Evolutionary conservation across 2,888 invertebrate species (phyloP).

Genomic region (Scaptomyza parva): DNA sequence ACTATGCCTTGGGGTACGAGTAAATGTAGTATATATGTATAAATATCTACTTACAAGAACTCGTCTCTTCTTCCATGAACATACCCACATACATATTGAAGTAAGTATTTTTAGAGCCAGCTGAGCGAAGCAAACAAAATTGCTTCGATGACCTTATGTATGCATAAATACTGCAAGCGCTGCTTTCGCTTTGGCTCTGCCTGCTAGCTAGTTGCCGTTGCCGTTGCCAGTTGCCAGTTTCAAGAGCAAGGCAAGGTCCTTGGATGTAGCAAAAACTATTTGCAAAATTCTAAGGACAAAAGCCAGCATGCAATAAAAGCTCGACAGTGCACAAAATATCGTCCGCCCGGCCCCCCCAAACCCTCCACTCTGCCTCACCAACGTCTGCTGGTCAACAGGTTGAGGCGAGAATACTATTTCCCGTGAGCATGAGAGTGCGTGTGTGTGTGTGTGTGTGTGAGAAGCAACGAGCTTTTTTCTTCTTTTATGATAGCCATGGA

Average conservation of each 20-base stretch:
- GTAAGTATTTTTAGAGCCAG: conserved; percentile 63
- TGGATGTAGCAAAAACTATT: conserved; percentile 57
- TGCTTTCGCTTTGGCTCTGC: conserved; percentile 44
- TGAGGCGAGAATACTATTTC: conserved; percentile 36
- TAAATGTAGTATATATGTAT: conserved; percentile 6
- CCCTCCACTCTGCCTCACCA: not conserved
- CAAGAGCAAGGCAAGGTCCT: conserved; percentile 75
- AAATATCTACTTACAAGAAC: conserved; percentile 13
- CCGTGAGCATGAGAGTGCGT: not conserved
- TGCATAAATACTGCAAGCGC: conserved; percentile 72
- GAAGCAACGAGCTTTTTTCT: conserved; percentile 31
- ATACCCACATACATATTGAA: conserved; percentile 26
- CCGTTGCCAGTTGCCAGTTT: conserved; percentile 70
- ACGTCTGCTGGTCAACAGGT: conserved; percentile 64
- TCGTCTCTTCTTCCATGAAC: conserved; percentile 7
- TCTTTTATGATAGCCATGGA: conserved; percentile 55
- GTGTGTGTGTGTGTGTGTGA: not conserved
- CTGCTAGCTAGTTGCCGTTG: conserved; percentile 58
- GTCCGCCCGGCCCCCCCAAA: no score
- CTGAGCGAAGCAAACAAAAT: conserved; percentile 68
- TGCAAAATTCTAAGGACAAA: conserved; percentile 63
- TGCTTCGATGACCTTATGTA: conserved; percentile 71
- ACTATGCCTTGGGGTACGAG: conserved; percentile 33
- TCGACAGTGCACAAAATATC: conserved; percentile 17
- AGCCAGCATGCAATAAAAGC: conserved; percentile 52